Evolutionary conservation across 30 jellyfish, hydroid and myxozoan genomes (phyloP), one percentile per base, ranked within the genome.

Genomic region (Hydra vulgaris): DNA sequence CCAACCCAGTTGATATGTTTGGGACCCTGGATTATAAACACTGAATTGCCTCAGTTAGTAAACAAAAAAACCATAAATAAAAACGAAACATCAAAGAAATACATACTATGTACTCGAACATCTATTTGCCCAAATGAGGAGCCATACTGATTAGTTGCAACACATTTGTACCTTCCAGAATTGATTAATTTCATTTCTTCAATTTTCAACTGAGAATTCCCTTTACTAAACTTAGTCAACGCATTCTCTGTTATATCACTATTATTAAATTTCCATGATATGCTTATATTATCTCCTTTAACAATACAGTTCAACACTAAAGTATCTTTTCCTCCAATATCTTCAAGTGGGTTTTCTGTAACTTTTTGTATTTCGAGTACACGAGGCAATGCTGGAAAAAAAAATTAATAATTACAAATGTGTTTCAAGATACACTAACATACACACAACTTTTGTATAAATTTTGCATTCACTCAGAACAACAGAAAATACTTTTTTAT

Each of bases 141-240:
- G 19, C 85, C 85, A 78, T 1, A 27, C 53, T 55, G 54, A 53
- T 78, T 78, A 21, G 27, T 78, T 26, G 85, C 85, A n/a, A 53
- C 18, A 61, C 85, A 78, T 53, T n/a, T 74, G 68, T 78, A 78
- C 54, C 23, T 40, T 25, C 85, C 85, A 15, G 74, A 22, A 27
- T 78, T 40, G 7, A 21, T 8, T 21, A 7, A 12, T 18, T 54
- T 55, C 19, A 78, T 77, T 0, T 53, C 66, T n/a, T 78, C 77
- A 0, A 78, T 69, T 18, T 22, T 55, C 25, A 78, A 61, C n/a
- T 23, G 61, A 18, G 52, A 16, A 18, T 78, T 78, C 16, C 15
- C 8, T 4, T 55, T 17, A 25, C 66, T 17, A 22, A 78, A 18
- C 15, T 53, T 53, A 3, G 61, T 22, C 26, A 52, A 55, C 17